These are phyloP conservation scores for human (Homo sapiens) DNA, from an alignment of 2,113 vertebrate species.

Conservation along the genomic window GRCh38 chr4:185371001-185371500, in stretches of 20 bases:
- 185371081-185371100: neutral
- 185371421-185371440: too few relatives aligned
- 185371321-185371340: too few relatives aligned
- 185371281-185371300: too few relatives aligned
- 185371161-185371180: neutral
- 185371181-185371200: neutral
- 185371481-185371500: too few relatives aligned
- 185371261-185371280: too few relatives aligned
- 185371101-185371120: neutral
- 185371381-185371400: too few relatives aligned
- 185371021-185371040: neutral
- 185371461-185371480: too few relatives aligned
- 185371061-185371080: neutral
- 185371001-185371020: neutral
- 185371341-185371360: too few relatives aligned
- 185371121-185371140: neutral
- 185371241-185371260: neutral
- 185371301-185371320: too few relatives aligned
- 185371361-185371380: too few relatives aligned
- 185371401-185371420: too few relatives aligned
- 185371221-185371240: neutral
- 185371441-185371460: too few relatives aligned
- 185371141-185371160: neutral
- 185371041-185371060: neutral
- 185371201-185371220: neutral